These are phyloP conservation scores for Leptinotarsa juncta DNA, from an alignment of 2,888 invertebrate species.

Conservation along the genomic window DNA sequence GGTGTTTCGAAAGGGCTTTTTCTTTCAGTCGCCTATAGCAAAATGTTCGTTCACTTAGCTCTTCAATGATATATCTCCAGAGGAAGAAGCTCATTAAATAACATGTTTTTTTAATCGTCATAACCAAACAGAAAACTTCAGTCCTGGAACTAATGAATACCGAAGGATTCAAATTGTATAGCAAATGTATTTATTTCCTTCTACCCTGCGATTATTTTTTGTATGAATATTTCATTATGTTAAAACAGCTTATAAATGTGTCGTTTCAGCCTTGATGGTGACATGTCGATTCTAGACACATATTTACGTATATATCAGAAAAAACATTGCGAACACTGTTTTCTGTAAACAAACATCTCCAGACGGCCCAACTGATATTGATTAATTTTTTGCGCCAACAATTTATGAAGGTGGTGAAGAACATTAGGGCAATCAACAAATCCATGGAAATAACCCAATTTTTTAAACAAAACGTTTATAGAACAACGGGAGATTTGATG, in stretches of 20 bases:
- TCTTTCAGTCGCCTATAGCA: too few species aligned
- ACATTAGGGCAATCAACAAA: neutral
- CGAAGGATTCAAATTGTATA: neutral
- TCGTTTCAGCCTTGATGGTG: neutral
- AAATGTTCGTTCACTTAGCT: too few species aligned
- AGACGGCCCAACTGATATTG: neutral
- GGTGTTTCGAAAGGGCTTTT: too few species aligned
- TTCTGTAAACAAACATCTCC: constrained; percentile 13
- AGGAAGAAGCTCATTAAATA: too few species aligned
- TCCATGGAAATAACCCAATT: neutral
- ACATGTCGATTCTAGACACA: neutral
- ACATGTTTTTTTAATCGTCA: neutral
- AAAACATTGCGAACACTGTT: neutral
- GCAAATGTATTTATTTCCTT: neutral
- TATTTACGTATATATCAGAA: neutral
- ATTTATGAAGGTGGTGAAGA: neutral
- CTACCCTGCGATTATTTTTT: neutral
- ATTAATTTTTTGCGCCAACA: neutral
- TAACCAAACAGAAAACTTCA: neutral
- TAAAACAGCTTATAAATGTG: neutral
- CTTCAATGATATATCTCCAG: too few species aligned
- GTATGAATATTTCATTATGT: neutral
- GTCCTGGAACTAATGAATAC: neutral
- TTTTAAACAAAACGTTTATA: neutral
- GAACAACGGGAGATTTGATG: too few species aligned